Percentiles rank a stretch among this genome's conserved stretches.
phyloP scores from a whole-genome alignment of 2,888 invertebrate genomes.

The Limnephilus marmoratus region DNA sequence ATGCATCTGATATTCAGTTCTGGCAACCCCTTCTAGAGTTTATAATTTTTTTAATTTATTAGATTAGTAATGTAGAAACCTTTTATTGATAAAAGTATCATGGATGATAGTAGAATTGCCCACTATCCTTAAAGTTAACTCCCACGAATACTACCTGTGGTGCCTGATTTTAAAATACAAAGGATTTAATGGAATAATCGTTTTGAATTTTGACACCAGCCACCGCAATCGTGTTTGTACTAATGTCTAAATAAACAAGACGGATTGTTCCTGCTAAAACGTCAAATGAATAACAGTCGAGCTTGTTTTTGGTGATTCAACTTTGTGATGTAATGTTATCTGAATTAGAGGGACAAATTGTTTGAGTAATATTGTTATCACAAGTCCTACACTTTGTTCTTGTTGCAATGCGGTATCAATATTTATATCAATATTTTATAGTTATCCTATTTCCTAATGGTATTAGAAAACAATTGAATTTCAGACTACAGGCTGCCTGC shows the following conservation, averaged over 20 bases:
- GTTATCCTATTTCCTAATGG: not conserved
- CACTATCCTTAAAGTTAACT: not conserved
- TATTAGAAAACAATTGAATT: not conserved
- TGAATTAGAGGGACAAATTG: not conserved
- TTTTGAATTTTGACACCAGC: conserved; percentile 1
- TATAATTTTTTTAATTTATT: not conserved
- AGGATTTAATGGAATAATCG: not conserved
- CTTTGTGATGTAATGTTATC: not conserved
- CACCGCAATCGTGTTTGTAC: not conserved
- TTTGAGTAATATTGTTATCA: not conserved
- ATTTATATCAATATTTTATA: too few relatives aligned
- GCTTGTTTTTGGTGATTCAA: not conserved
- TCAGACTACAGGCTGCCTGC: not conserved
- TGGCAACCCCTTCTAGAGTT: not conserved
- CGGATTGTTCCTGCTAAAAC: not conserved
- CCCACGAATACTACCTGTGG: not conserved
- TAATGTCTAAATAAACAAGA: conserved; percentile 26
- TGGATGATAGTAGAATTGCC: not conserved
- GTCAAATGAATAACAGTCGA: not conserved
- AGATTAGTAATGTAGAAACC: not conserved
- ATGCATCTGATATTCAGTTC: too few relatives aligned
- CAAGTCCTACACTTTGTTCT: not conserved
- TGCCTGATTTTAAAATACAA: not conserved
- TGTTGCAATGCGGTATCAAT: not conserved
- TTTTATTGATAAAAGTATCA: not conserved